Conservation (phyloP, 2,888 invertebrate genomes). For the Meta bourneti region DNA sequence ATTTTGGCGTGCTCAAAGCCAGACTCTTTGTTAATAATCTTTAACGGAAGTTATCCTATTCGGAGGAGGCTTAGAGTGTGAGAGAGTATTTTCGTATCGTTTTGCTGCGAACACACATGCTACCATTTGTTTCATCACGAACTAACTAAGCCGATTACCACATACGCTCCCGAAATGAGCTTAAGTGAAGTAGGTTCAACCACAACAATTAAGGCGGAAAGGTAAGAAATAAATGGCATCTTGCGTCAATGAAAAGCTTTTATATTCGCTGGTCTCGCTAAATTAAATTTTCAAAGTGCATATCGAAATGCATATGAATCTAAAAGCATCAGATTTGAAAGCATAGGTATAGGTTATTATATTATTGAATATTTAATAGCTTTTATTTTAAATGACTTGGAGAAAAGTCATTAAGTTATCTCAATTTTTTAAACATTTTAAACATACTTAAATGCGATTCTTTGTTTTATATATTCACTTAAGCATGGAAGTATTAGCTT, state of each 20-base stretch:
- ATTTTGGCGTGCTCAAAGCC: neutral
- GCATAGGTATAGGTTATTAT: too few species aligned
- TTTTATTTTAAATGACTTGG: too few species aligned
- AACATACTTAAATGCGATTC: too few species aligned
- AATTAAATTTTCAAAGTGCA: too few species aligned
- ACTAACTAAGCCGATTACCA: conserved; percentile 32
- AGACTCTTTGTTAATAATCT: neutral
- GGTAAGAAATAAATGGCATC: conserved; percentile 14
- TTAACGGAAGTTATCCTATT: neutral
- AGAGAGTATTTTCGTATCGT: neutral
- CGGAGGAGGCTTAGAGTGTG: neutral
- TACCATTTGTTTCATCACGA: conserved; percentile 18
- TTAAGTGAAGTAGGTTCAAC: conserved; percentile 7
- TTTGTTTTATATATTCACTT: too few species aligned
- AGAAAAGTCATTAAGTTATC: too few species aligned
- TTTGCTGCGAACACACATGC: neutral
- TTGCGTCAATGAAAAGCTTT: neutral
- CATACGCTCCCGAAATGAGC: conserved; percentile 21
- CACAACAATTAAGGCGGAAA: conserved; percentile 24
- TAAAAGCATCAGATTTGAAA: too few species aligned
- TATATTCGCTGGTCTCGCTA: neutral
- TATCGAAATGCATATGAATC: neutral
- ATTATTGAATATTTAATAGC: neutral
- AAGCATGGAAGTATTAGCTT: too few species aligned
- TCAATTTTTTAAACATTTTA: too few species aligned